Conservation (phyloP, 2,797 vertebrate genomes). For the Apodemus agrarius region DNA sequence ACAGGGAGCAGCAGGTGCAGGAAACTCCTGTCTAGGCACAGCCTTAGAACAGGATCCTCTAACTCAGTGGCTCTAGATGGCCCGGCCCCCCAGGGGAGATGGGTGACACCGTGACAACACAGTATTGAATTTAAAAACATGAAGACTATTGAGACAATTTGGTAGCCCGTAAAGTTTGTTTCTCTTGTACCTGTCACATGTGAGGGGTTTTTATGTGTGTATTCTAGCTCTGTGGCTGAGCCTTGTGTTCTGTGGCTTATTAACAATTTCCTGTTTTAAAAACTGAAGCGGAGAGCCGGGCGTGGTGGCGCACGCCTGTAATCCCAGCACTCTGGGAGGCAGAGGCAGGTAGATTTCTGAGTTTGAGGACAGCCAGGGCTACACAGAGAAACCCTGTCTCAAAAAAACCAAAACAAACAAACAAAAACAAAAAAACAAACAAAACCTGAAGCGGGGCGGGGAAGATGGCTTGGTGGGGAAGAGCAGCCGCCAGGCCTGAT, state of each 20-base stretch:
- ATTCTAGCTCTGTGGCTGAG: conserved; percentile 14
- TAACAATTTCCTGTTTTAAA: conserved; percentile 1
- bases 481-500: no score
- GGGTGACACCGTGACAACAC: neutral
- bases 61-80: no score
- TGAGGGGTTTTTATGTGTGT: neutral
- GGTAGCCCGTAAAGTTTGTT: neutral
- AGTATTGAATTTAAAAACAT: neutral
- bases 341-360: no score
- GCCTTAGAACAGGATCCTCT: neutral
- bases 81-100: neutral
- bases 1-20: neutral
- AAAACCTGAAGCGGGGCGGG: neutral
- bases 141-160: neutral
- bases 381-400: no score
- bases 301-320: no score
- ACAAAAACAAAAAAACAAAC: no score
- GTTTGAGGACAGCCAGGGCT: no score
- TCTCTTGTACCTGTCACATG: neutral
- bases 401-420: no score
- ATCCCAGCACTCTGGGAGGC: no score
- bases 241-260: neutral
- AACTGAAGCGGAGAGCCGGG: neutral
- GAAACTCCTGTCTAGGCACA: neutral
- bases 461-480: neutral